A percentile compares a stretch with the other conserved stretches of the same genome.
Evolutionary conservation across 2,797 vertebrate genomes (phyloP).

Genomic region (Megalops cyprinoides): DNA sequence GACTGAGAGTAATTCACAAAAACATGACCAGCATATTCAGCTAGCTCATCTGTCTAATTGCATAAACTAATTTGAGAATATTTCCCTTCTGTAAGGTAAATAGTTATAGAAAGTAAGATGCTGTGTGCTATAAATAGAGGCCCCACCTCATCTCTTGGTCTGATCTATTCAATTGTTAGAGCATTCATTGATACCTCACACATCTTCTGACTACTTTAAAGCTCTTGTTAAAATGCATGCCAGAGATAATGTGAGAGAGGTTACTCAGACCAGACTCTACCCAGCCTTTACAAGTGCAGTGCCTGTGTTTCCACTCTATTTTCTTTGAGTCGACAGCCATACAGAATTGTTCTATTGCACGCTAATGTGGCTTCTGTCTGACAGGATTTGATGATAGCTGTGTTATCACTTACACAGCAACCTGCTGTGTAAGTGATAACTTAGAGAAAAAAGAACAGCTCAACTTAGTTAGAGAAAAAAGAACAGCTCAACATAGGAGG

Average conservation of each 20-base stretch:
- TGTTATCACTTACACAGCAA: slow-evolving; percentile 45
- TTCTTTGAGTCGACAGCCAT: slow-evolving; percentile 45
- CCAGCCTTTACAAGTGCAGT: slow-evolving; percentile 34
- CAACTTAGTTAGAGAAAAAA: neutral
- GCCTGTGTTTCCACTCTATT: slow-evolving; percentile 47
- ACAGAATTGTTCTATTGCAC: slow-evolving; percentile 49
- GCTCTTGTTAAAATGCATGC: neutral
- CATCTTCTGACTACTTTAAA: neutral
- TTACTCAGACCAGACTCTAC: slow-evolving; percentile 24
- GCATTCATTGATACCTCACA: neutral
- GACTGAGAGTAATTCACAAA: neutral
- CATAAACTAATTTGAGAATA: too few species aligned
- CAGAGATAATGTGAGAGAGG: slow-evolving; percentile 22
- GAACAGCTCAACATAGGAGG: neutral
- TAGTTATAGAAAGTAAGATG: too few species aligned
- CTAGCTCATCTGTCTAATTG: neutral
- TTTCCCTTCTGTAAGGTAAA: too few species aligned
- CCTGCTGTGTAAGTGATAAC: slow-evolving; percentile 20
- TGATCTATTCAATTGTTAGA: neutral
- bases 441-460: neutral
- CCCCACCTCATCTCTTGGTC: neutral
- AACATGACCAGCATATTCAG: neutral
- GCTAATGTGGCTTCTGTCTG: slow-evolving; percentile 49
- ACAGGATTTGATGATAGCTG: slow-evolving; percentile 53
- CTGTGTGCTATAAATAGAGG: too few species aligned